Conservation (phyloP, 2,113 vertebrate species). For the Aix galericulata region DNA sequence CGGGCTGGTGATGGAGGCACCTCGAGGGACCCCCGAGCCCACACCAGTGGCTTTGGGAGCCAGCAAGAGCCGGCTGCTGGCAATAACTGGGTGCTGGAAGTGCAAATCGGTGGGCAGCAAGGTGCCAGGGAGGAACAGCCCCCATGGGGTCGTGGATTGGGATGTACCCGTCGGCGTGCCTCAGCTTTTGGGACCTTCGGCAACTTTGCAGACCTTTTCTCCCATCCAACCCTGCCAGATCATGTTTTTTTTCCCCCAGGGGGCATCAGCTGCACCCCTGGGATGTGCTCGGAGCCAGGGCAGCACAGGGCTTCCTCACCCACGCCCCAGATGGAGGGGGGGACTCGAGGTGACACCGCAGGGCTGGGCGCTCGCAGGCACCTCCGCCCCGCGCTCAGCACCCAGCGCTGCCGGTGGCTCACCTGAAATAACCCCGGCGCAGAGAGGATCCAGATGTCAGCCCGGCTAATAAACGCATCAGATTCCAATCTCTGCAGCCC, state of each 20-base stretch:
- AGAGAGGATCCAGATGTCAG: conserved; percentile 61
- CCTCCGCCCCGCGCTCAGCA: background rate
- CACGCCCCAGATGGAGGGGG: background rate
- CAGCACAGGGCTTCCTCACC: accelerated
- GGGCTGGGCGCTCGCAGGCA: accelerated
- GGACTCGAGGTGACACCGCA: background rate
- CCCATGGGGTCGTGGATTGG: too few relatives aligned
- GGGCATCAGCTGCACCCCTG: background rate
- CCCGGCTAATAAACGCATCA: conserved; percentile 61
- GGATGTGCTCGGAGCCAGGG: accelerated
- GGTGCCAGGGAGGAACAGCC: too few relatives aligned
- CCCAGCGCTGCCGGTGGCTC: background rate
- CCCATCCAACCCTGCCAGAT: background rate
- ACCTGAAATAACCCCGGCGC: conserved; percentile 50
- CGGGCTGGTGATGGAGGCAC: background rate
- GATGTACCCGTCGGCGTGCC: background rate
- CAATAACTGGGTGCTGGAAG: too few relatives aligned
- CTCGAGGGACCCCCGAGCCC: background rate
- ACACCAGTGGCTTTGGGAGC: accelerated
- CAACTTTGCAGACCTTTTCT: background rate
- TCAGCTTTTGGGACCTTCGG: background rate
- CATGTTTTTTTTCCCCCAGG: background rate
- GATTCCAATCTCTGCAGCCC: conserved; percentile 56
- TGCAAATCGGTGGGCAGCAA: too few relatives aligned
- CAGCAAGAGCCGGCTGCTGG: accelerated